A percentile compares a stretch with the other conserved stretches of the same genome.
Evolutionary conservation across 2,797 vertebrate genomes (phyloP).

Genomic region (Petrocephalus sullivani): DNA sequence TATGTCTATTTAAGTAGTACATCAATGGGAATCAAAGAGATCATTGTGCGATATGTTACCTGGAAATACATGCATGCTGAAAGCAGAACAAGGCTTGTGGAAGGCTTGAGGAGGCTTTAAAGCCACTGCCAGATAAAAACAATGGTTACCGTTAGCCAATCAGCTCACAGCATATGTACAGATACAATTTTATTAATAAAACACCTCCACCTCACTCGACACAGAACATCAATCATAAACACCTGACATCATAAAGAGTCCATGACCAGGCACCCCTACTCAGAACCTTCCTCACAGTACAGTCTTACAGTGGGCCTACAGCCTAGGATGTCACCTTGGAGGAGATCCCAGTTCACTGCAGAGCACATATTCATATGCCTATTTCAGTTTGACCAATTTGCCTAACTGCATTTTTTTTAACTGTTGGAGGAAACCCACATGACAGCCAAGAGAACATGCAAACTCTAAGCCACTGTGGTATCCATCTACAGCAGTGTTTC

Average conservation of each 20-base stretch:
- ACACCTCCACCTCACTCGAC: constrained; percentile 1
- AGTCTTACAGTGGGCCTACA: neutral
- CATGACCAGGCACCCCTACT: neutral
- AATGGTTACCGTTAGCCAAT: neutral
- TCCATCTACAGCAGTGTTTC: neutral
- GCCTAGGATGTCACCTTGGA: neutral
- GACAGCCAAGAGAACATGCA: neutral
- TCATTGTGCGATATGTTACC: neutral
- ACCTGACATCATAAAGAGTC: constrained; percentile 1
- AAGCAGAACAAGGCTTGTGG: neutral
- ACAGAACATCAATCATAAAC: constrained; percentile 6
- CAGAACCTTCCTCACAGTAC: neutral
- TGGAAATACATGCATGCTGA: neutral
- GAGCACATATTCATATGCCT: neutral
- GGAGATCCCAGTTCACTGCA: neutral
- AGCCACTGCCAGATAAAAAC: neutral
- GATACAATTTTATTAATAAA: constrained; percentile 2
- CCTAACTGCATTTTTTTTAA: neutral
- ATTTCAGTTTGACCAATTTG: constrained; percentile 7
- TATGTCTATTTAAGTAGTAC: neutral
- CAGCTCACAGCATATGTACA: constrained; percentile 8
- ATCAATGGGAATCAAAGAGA: neutral
- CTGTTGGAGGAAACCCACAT: neutral
- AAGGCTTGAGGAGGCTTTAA: neutral
- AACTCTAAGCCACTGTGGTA: neutral